Evolutionary conservation across 2,797 vertebrate species (phyloP).

Genomic region (Alfaro cultratus): DNA sequence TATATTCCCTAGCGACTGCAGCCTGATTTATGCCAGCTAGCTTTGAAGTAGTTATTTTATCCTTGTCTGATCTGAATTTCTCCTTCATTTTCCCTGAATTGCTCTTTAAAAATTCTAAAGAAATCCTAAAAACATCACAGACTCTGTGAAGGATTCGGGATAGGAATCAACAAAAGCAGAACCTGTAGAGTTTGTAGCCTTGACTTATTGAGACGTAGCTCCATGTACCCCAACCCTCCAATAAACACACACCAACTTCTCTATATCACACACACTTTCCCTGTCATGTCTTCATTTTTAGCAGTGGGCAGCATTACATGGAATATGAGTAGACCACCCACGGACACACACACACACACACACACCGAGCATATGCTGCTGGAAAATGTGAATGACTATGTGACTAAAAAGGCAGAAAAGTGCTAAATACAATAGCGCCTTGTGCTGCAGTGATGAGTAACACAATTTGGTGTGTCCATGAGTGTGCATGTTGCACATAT

Average conservation of each 20-base stretch:
- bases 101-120: slow-evolving; percentile 4
- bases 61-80: slow-evolving; percentile 4
- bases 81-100: slow-evolving; percentile 7
- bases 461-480: slow-evolving; percentile 16
- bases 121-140: slow-evolving; percentile 8
- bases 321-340: slow-evolving; percentile 67
- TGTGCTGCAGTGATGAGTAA: slow-evolving; percentile 64
- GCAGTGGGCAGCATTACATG: slow-evolving; percentile 63
- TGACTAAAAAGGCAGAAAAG: slow-evolving; percentile 60
- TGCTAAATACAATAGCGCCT: slow-evolving; percentile 59
- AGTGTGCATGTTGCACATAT: slow-evolving; percentile 1
- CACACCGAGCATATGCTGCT: slow-evolving; percentile 44
- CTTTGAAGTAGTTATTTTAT: slow-evolving; percentile 1
- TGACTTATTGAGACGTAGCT: slow-evolving; percentile 28
- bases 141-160: not conserved
- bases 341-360: slow-evolving; percentile 20
- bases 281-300: slow-evolving; percentile 79
- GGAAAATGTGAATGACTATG: slow-evolving; percentile 72
- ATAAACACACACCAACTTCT: slow-evolving; percentile 37
- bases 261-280: slow-evolving; percentile 71
- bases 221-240: not conserved
- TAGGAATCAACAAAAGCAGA: not conserved
- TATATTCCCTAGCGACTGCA: slow-evolving; percentile 1
- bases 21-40: slow-evolving; percentile 5
- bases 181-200: slow-evolving; percentile 9